Conservation (phyloP, 2,888 invertebrate genomes). For the Nudaria mundana region DNA sequence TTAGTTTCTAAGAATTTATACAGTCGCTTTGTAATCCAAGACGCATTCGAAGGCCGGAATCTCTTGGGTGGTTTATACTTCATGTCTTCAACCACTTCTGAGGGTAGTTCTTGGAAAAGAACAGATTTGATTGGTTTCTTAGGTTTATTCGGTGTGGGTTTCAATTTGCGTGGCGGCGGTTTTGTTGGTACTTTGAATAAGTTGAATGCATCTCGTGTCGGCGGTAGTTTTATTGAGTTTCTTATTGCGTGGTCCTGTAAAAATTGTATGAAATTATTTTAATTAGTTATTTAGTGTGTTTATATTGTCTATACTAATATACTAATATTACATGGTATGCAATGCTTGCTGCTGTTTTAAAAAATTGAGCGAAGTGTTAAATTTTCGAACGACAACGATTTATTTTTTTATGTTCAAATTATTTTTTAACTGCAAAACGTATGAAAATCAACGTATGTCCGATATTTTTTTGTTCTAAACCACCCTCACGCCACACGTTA, state of each 20-base stretch:
- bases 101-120: conserved; percentile 41
- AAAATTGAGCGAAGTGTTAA: too few relatives aligned
- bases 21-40: conserved; percentile 66
- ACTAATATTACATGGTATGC: too few relatives aligned
- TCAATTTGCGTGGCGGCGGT: conserved; percentile 29
- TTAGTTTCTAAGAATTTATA: conserved; percentile 66
- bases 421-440: too few relatives aligned
- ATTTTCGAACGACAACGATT: too few relatives aligned
- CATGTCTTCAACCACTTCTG: conserved; percentile 55
- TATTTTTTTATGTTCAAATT: too few relatives aligned
- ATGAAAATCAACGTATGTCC: too few relatives aligned
- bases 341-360: too few relatives aligned
- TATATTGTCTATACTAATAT: too few relatives aligned
- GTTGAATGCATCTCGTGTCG: conserved; percentile 26
- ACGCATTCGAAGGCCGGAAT: conserved; percentile 56
- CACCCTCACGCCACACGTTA: too few relatives aligned
- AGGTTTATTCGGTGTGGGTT: conserved; percentile 30
- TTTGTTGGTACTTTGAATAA: conserved; percentile 48
- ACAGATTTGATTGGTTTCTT: conserved; percentile 39
- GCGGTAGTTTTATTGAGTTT: conserved; percentile 41
- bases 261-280: neutral
- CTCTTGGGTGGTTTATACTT: conserved; percentile 69
- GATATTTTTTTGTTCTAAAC: too few relatives aligned
- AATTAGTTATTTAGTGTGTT: too few relatives aligned
- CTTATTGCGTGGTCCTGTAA: conserved; percentile 51